Evolutionary conservation across 1,140 invertebrate genomes (phyloP), one percentile per base, ranked within the genome.

Genomic region (Bombus turneri): DNA sequence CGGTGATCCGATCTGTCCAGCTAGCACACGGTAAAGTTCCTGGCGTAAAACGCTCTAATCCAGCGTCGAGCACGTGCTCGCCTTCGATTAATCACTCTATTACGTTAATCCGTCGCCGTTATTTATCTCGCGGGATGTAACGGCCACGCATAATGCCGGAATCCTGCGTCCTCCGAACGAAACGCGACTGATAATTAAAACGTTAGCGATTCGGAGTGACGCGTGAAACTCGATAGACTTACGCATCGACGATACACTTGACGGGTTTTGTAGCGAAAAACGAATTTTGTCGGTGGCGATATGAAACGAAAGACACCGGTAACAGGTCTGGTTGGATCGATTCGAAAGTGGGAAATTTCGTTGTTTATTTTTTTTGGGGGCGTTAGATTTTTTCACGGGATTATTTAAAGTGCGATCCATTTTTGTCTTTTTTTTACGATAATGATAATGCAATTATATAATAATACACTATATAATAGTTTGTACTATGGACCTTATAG

Each of bases 21-120:
- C 18, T 15, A 5, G 10, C 25, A 15, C 43, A 28, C 39, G n/a
- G 25, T 10, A 12, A 76, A 66, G 31, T 83, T 39, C 59, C 43
- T n/a, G 8, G 39, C 81, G 59, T 68, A 39, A 68, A 77, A 77
- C 81, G 62, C 43, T 77, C 37, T 77, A 68, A 83, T 77, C 81
- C 41, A 77, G 31, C 73, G 31, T 22, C 22, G 62, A 83, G 81
- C 81, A 83, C 81, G 81, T 57, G 81, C 62, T 57, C 41, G 71
- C 57, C 5, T 39, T 39, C 81, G 81, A 83, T 83, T 83, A 83
- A 83, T 83, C 81, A 83, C 81, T 68, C 81, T 57, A 77, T 83
- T 68, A 77, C 81, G 68, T 83, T 83, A 77, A 83, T 83, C 81
- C 73, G 62, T 64, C 41, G 81, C 28, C 28, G 81, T 43, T 53